Base-by-base conservation (phyloP, 2,888 invertebrate species). In the Clusia tigrina region DNA sequence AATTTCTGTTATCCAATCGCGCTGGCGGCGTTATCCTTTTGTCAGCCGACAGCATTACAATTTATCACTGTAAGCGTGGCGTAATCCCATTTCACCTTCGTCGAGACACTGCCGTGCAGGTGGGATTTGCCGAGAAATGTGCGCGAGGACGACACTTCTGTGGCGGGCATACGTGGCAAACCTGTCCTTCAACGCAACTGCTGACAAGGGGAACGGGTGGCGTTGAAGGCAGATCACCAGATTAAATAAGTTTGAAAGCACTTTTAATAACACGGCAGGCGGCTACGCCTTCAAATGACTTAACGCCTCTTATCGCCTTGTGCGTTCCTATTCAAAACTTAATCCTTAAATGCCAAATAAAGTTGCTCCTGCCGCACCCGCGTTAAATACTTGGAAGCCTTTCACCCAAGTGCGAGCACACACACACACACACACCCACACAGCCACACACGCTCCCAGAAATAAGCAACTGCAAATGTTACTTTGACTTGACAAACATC, bases 261-360 rank as follows among this genome's bases (percentile, higher is more conserved):
- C n/a, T n/a, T n/a, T n/a, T n/a, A n/a, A n/a, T n/a, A n/a, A n/a
- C n/a, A n/a, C n/a, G n/a, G n/a, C n/a, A n/a, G n/a, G n/a, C n/a
- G n/a, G n/a, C n/a, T n/a, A n/a, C n/a, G n/a, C n/a, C n/a, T n/a
- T n/a, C n/a, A n/a, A n/a, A n/a, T n/a, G n/a, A 32, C 32, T 48
- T 48, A 48, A 48, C 22, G 20, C 48, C 18, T 48, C 48, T 9
- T 48, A 20, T 48, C 22, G 5, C 48, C 18, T 48, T 48, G 22
- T 18, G n/a, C n/a, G n/a, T n/a, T n/a, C n/a, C n/a, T n/a, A n/a
- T n/a, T n/a, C n/a, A n/a, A n/a, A n/a, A 3, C 48, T 48, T 48
- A 48, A 48, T 18, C 48, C 48, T 48, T 48, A 48, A 48, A 48
- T 48, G 18, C 48, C 20, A 48, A 20, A 48, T 48, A 22, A 48